A percentile compares a stretch with the other conserved stretches of the same genome.
Evolutionary conservation across 2,888 invertebrate genomes (phyloP).

Genomic region (Orchesellides sinensis): DNA sequence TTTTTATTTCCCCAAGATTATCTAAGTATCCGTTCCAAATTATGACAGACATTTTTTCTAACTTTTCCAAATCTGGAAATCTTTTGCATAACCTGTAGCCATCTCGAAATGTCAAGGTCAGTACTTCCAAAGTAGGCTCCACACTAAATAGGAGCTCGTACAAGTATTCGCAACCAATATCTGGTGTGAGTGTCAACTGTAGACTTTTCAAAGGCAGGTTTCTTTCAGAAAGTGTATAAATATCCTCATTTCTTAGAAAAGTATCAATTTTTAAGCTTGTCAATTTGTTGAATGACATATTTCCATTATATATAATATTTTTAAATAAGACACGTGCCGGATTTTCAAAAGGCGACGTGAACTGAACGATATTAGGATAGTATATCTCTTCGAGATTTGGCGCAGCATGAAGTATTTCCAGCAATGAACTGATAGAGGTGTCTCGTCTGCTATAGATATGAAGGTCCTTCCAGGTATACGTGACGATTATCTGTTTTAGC

Average conservation of each 20-base stretch:
- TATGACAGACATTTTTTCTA: slow-evolving; percentile 51
- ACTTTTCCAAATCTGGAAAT: slow-evolving; percentile 50
- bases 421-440: slow-evolving; percentile 46
- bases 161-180: slow-evolving; percentile 50
- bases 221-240: slow-evolving; percentile 50
- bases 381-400: slow-evolving; percentile 64
- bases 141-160: slow-evolving; percentile 49
- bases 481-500: slow-evolving; percentile 56
- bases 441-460: slow-evolving; percentile 48
- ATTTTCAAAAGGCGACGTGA: slow-evolving; percentile 66
- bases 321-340: slow-evolving; percentile 64
- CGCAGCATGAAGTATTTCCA: slow-evolving; percentile 56
- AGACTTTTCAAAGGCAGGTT: slow-evolving; percentile 57
- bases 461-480: slow-evolving; percentile 58
- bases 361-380: slow-evolving; percentile 66
- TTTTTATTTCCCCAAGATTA: slow-evolving; percentile 37
- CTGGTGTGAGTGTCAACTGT: slow-evolving; percentile 65
- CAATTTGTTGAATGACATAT: slow-evolving; percentile 40
- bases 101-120: slow-evolving; percentile 64
- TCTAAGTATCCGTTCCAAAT: slow-evolving; percentile 66
- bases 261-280: slow-evolving; percentile 66
- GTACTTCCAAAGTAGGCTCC: slow-evolving; percentile 45
- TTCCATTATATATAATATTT: slow-evolving; percentile 57
- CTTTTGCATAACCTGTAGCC: slow-evolving; percentile 47
- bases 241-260: slow-evolving; percentile 56